These are phyloP conservation scores for Drosophila pectinifera DNA, from an alignment of 1,140 invertebrate genomes.

Conservation along the genomic window DNA sequence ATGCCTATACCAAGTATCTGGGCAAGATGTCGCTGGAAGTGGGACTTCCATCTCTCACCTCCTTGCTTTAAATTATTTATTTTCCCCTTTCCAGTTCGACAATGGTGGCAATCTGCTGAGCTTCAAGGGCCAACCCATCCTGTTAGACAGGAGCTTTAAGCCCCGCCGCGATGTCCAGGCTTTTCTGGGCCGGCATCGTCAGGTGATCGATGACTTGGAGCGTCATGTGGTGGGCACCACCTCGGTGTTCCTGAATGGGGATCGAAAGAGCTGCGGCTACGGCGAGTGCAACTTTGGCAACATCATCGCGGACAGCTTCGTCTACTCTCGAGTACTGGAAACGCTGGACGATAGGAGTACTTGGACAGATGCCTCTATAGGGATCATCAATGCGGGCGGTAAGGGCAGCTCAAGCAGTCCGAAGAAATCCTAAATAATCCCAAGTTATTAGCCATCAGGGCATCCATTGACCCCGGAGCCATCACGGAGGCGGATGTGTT, in stretches of 20 bases:
- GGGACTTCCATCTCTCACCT: neutral
- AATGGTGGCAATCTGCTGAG: constrained; percentile 88
- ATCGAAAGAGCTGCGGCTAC: constrained; percentile 86
- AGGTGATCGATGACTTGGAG: constrained; percentile 86
- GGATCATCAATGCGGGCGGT: constrained; percentile 90
- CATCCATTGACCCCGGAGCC: constrained; percentile 46
- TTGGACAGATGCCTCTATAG: constrained; percentile 92
- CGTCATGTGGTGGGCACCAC: constrained; percentile 87
- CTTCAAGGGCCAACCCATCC: constrained; percentile 91
- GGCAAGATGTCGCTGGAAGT: constrained; percentile 88
- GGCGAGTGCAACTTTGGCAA: constrained; percentile 95
- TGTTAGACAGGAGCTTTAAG: constrained; percentile 88
- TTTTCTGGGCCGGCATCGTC: constrained; percentile 87
- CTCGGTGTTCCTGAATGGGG: constrained; percentile 88
- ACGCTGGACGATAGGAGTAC: constrained; percentile 73
- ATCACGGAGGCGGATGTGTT: constrained; percentile 73
- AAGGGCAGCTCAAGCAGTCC: neutral
- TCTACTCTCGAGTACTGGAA: constrained; percentile 85
- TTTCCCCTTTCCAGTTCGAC: constrained; percentile 87
- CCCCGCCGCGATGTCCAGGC: constrained; percentile 88
- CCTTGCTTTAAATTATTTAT: neutral
- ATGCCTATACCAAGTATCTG: constrained; percentile 96
- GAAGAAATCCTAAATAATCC: neutral
- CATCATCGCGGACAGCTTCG: constrained; percentile 90
- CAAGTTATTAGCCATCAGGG: constrained; percentile 56